These are phyloP conservation scores for Melanerpes formicivorus DNA, from an alignment of 2,113 vertebrate genomes.

Conservation along the genomic window DNA sequence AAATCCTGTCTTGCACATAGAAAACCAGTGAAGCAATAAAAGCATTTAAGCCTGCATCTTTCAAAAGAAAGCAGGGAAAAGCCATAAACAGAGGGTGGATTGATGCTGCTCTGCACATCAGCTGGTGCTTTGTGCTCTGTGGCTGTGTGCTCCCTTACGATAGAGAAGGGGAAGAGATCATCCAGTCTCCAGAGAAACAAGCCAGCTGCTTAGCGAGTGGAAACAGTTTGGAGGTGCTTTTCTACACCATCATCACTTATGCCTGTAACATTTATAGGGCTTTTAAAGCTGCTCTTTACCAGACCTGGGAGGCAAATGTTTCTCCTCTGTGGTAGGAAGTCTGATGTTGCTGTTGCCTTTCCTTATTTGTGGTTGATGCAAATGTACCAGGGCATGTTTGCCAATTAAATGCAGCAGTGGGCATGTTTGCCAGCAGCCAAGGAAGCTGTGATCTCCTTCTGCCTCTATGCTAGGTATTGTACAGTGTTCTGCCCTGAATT, in stretches of 20 bases:
- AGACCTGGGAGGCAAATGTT: background rate
- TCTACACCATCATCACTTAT: background rate
- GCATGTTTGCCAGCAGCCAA: background rate
- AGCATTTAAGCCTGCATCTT: conserved; percentile 32
- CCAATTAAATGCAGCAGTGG: conserved; percentile 29
- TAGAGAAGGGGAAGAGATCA: conserved; percentile 24
- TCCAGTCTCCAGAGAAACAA: conserved; percentile 40
- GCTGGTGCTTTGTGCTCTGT: conserved; percentile 33
- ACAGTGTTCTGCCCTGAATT: background rate
- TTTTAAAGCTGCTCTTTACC: background rate
- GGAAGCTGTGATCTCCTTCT: conserved; percentile 33
- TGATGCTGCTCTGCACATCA: conserved; percentile 49
- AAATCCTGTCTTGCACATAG: conserved; percentile 37
- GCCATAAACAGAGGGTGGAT: background rate
- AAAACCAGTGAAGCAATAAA: conserved; percentile 64
- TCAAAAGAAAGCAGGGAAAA: background rate
- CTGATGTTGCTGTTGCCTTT: background rate
- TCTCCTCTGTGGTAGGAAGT: background rate
- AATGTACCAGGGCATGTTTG: background rate
- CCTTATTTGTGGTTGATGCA: background rate
- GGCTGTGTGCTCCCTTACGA: background rate
- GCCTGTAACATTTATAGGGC: background rate
- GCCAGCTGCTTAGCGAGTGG: conserved; percentile 20
- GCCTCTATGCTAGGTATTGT: background rate
- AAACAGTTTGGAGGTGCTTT: conserved; percentile 22